Evolutionary conservation across 1,140 invertebrate genomes (phyloP).

Genomic region (Zophobas atratus): DNA sequence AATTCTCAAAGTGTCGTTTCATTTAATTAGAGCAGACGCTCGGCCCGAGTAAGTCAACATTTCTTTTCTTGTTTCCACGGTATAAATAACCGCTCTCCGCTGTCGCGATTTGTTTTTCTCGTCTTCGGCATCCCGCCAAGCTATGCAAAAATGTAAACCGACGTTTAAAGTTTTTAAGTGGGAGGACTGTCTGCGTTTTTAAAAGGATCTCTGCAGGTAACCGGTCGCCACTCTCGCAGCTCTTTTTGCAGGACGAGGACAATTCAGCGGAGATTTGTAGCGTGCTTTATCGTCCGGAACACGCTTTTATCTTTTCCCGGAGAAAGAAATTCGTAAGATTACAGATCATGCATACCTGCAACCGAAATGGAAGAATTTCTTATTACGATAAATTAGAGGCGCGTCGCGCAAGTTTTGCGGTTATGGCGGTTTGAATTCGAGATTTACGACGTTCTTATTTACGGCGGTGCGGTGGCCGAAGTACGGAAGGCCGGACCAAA

Average conservation of each 20-base stretch:
- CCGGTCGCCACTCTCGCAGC: slow-evolving; percentile 33
- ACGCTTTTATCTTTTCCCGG: slow-evolving; percentile 57
- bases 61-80: too few relatives aligned
- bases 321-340: slow-evolving; percentile 64
- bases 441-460: slow-evolving; percentile 33
- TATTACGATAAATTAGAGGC: slow-evolving; percentile 31
- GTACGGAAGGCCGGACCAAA: too few relatives aligned
- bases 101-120: background rate
- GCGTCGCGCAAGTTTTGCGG: slow-evolving; percentile 27
- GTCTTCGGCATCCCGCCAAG: background rate
- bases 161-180: slow-evolving; percentile 21
- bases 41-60: too few relatives aligned
- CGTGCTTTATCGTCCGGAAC: slow-evolving; percentile 63
- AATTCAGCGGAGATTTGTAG: slow-evolving; percentile 62
- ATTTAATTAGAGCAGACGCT: too few relatives aligned
- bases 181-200: background rate
- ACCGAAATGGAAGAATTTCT: slow-evolving; percentile 57
- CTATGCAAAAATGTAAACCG: slow-evolving; percentile 20
- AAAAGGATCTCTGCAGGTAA: slow-evolving; percentile 36
- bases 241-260: slow-evolving; percentile 50
- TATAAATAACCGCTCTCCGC: background rate
- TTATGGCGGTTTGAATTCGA: slow-evolving; percentile 34
- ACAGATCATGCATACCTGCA: slow-evolving; percentile 63
- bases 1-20: too few relatives aligned
- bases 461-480: background rate